Percentiles rank a stretch among this genome's conserved stretches.
These are phyloP conservation scores for Carapus acus DNA, from an alignment of 2,797 vertebrate genomes.

Conservation along the genomic window DNA sequence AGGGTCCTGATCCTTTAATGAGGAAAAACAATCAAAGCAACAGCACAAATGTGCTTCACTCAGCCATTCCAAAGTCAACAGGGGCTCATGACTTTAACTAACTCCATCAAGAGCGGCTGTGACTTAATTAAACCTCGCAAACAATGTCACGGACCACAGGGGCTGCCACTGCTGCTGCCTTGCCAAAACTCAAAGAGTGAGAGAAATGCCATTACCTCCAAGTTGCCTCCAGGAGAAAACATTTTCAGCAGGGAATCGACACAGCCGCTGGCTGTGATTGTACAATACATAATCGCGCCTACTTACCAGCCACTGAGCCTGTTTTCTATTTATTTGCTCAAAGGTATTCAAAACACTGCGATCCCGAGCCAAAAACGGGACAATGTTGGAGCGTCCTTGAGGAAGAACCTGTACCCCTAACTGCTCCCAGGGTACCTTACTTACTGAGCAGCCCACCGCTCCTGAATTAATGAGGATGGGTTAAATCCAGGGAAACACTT, in stretches of 20 bases:
- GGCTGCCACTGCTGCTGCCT: conserved; percentile 43
- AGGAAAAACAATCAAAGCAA: conserved; percentile 56
- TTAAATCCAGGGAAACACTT: too few species aligned
- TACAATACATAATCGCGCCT: conserved; percentile 27
- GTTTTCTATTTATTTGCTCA: conserved; percentile 30
- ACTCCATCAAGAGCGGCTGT: conserved; percentile 59
- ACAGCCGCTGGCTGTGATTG: conserved; percentile 22
- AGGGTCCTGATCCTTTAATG: conserved; percentile 41
- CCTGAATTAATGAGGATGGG: too few species aligned
- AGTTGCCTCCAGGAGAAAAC: conserved; percentile 31
- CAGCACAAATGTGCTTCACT: conserved; percentile 55
- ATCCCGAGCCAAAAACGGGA: too few species aligned
- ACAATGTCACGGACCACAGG: conserved; percentile 63
- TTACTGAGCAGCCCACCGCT: too few species aligned
- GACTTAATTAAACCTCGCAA: conserved; percentile 67
- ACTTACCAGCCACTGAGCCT: conserved; percentile 25
- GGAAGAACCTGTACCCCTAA: too few species aligned
- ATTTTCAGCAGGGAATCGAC: conserved; percentile 27
- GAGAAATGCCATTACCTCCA: conserved; percentile 49
- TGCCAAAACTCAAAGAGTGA: conserved; percentile 37
- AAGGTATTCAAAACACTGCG: conserved; percentile 18
- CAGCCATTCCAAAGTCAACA: conserved; percentile 63
- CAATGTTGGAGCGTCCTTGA: too few species aligned
- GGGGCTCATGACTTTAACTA: conserved; percentile 63
- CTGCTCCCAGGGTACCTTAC: too few species aligned